Conservation (phyloP, 1,140 invertebrate species). For the Polypedilum pembai region DNA sequence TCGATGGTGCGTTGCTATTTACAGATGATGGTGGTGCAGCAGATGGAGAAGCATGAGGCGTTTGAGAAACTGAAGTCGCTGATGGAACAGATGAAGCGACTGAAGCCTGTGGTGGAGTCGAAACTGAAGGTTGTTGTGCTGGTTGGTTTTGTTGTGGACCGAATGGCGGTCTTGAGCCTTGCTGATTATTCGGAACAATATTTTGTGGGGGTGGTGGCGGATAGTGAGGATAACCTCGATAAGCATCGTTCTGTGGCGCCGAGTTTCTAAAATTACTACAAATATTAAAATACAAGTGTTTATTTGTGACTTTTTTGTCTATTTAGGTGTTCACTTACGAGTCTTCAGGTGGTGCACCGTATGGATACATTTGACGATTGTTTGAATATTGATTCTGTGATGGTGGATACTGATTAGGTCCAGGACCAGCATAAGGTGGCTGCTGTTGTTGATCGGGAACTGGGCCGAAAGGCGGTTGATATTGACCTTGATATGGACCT, state of each 20-base stretch:
- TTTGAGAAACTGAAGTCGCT: not conserved
- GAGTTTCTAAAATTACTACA: slow-evolving; percentile 8
- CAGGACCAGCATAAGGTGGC: slow-evolving; percentile 39
- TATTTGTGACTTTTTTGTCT: no score
- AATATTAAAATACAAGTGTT: not conserved
- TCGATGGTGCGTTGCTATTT: not conserved
- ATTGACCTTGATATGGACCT: slow-evolving; percentile 48
- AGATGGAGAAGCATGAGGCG: not conserved
- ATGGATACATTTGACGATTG: slow-evolving; percentile 63
- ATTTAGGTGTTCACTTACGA: slow-evolving; percentile 38
- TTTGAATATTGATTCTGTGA: slow-evolving; percentile 59
- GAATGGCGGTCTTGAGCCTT: slow-evolving; percentile 34
- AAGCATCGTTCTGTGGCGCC: slow-evolving; percentile 33
- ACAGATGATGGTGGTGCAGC: not conserved
- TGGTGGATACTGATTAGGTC: slow-evolving; percentile 47
- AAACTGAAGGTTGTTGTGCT: slow-evolving; percentile 31
- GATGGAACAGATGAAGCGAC: slow-evolving; percentile 5
- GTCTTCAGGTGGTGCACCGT: slow-evolving; percentile 50
- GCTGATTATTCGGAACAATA: slow-evolving; percentile 27
- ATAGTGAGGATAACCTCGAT: slow-evolving; percentile 33
- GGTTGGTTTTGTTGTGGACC: slow-evolving; percentile 32
- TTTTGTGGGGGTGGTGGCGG: slow-evolving; percentile 4
- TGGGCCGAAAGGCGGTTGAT: slow-evolving; percentile 37
- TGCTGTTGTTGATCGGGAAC: slow-evolving; percentile 42
- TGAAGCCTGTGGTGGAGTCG: slow-evolving; percentile 29